phyloP scores from a whole-genome alignment of 2,888 invertebrate genomes.

The Drosophila nr. medialis region DNA sequence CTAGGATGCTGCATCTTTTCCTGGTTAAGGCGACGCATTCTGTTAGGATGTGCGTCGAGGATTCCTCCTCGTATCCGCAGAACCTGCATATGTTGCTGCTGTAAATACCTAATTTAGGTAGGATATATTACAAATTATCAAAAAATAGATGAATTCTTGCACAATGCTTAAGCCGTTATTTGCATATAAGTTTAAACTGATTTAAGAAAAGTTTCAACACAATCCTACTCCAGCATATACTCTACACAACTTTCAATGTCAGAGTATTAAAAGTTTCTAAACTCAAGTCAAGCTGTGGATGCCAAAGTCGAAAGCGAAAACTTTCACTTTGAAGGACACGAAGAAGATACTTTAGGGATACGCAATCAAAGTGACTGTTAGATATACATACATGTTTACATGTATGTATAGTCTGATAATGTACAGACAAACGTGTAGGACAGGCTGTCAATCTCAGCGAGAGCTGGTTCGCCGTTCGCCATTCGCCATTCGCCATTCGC shows the following conservation, averaged over 20 bases:
- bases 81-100: no score
- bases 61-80: no score
- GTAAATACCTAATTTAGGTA: no score
- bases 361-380: slow-evolving; percentile 1
- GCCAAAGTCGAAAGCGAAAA: slow-evolving; percentile 51
- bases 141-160: neutral
- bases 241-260: neutral
- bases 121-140: neutral
- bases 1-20: no score
- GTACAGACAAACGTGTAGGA: slow-evolving; percentile 9
- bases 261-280: slow-evolving; percentile 1
- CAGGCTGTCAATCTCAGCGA: slow-evolving; percentile 62
- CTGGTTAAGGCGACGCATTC: no score
- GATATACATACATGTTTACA: neutral
- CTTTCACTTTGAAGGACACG: slow-evolving; percentile 70
- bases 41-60: no score
- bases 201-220: neutral
- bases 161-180: neutral
- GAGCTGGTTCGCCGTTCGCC: slow-evolving; percentile 29
- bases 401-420: neutral
- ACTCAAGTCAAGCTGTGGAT: slow-evolving; percentile 17
- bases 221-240: neutral
- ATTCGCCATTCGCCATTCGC: slow-evolving; percentile 22
- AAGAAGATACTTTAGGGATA: slow-evolving; percentile 27
- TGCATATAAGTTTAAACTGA: neutral